phyloP scores from a whole-genome alignment of 2,797 vertebrate species.

The Cyclura pinguis region DNA sequence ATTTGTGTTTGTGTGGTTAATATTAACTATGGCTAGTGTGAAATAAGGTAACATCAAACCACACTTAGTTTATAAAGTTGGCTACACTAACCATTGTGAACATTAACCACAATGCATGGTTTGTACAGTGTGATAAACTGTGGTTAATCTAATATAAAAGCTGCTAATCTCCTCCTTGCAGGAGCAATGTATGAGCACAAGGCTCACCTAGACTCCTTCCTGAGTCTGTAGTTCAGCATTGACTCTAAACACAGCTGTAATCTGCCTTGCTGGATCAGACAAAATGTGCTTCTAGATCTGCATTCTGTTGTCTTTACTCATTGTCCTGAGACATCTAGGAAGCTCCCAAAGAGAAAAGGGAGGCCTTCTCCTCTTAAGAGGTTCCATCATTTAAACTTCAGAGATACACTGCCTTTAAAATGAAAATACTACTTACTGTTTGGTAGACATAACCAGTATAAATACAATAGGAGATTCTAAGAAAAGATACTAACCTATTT shows the following conservation, averaged over 20 bases:
- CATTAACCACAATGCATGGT: background rate
- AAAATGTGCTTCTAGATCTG: too few relatives aligned
- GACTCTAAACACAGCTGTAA: background rate
- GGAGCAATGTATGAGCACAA: background rate
- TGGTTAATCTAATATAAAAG: too few relatives aligned
- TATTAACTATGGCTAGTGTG: background rate
- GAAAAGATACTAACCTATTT: background rate
- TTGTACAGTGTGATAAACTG: background rate
- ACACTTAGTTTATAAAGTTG: background rate
- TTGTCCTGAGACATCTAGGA: background rate
- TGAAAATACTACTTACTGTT: background rate
- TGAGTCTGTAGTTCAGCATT: background rate
- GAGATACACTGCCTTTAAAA: too few relatives aligned
- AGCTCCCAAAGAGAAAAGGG: background rate
- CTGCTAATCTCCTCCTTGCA: too few relatives aligned
- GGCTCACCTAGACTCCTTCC: too few relatives aligned
- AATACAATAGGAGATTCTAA: background rate
- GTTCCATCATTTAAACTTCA: background rate
- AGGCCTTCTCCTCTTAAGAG: background rate
- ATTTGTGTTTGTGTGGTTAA: background rate
- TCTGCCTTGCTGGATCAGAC: background rate
- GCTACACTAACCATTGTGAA: background rate
- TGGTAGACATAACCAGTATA: background rate
- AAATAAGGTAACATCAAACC: background rate
- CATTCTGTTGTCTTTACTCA: background rate